Evolutionary conservation across 2,888 invertebrate species (phyloP).

Genomic region (Caenorhabditis sulstoni): DNA sequence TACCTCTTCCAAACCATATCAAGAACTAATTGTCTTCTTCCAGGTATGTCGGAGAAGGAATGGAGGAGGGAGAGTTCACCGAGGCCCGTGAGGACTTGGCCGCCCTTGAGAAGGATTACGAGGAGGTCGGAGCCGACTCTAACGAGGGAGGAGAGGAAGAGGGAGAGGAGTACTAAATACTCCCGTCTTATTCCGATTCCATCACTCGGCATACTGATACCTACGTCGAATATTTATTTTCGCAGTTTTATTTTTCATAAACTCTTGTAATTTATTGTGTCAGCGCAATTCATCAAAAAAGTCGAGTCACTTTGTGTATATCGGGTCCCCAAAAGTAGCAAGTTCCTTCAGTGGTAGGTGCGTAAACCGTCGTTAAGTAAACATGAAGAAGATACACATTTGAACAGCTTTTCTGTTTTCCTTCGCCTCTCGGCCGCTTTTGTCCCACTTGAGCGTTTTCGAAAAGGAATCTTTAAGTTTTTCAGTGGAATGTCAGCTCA

Average conservation of each 20-base stretch:
- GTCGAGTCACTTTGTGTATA: slow-evolving; percentile 43
- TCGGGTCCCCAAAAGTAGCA: slow-evolving; percentile 21
- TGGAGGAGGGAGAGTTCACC: slow-evolving; percentile 79
- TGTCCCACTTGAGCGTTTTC: neutral
- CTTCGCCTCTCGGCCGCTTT: neutral
- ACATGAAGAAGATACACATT: slow-evolving; percentile 14
- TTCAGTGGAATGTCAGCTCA: slow-evolving; percentile 3
- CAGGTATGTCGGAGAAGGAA: slow-evolving; percentile 82
- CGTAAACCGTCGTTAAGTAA: slow-evolving; percentile 21
- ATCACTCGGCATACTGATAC: neutral
- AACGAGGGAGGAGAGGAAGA: slow-evolving; percentile 60
- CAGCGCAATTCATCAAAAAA: slow-evolving; percentile 22
- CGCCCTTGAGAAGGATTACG: slow-evolving; percentile 72
- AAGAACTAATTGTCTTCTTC: slow-evolving; percentile 7
- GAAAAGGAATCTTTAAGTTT: too few species aligned
- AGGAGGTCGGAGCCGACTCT: slow-evolving; percentile 67
- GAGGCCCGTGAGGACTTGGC: slow-evolving; percentile 77
- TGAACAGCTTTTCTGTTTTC: slow-evolving; percentile 32
- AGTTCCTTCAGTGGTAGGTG: slow-evolving; percentile 5
- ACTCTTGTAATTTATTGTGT: slow-evolving; percentile 41
- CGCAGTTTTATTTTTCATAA: slow-evolving; percentile 54
- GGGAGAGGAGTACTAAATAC: slow-evolving; percentile 56
- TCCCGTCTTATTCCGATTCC: neutral
- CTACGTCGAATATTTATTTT: slow-evolving; percentile 37
- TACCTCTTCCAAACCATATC: neutral